Evolutionary conservation across 2,797 vertebrate species (phyloP).

Genomic region (Lateolabrax maculatus): DNA sequence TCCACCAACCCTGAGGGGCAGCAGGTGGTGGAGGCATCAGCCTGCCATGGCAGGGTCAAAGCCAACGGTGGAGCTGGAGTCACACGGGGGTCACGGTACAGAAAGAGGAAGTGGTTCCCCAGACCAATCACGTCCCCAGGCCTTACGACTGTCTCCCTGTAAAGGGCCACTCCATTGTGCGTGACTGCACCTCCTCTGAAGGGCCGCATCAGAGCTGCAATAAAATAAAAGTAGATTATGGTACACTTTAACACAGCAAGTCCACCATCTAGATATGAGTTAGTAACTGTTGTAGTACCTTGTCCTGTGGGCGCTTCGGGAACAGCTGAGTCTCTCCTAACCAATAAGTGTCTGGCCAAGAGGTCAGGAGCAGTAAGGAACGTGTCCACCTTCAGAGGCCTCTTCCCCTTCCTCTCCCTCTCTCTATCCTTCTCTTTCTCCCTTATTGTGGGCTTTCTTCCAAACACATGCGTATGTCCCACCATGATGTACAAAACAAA

Average conservation of each 20-base stretch:
- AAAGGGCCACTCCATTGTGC: conserved; percentile 90
- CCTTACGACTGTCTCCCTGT: conserved; percentile 89
- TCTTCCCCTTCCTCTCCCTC: conserved; percentile 87
- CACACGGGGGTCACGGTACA: conserved; percentile 93
- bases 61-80: conserved; percentile 84
- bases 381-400: conserved; percentile 91
- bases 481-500: conserved; percentile 96
- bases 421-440: conserved; percentile 90
- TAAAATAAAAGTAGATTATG: neutral
- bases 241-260: neutral
- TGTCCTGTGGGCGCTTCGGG: conserved; percentile 79
- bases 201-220: conserved; percentile 88
- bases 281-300: conserved; percentile 71
- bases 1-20: conserved; percentile 90
- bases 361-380: conserved; percentile 93
- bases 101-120: conserved; percentile 92
- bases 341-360: conserved; percentile 89
- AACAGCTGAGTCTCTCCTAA: conserved; percentile 85
- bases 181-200: conserved; percentile 91
- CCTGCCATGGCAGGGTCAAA: conserved; percentile 86
- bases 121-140: conserved; percentile 93
- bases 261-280: conserved; percentile 1
- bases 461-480: conserved; percentile 92
- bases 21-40: conserved; percentile 82
- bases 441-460: conserved; percentile 87